These are phyloP conservation scores for Megalopta genalis DNA, from an alignment of 1,140 invertebrate genomes.

Conservation along the genomic window DNA sequence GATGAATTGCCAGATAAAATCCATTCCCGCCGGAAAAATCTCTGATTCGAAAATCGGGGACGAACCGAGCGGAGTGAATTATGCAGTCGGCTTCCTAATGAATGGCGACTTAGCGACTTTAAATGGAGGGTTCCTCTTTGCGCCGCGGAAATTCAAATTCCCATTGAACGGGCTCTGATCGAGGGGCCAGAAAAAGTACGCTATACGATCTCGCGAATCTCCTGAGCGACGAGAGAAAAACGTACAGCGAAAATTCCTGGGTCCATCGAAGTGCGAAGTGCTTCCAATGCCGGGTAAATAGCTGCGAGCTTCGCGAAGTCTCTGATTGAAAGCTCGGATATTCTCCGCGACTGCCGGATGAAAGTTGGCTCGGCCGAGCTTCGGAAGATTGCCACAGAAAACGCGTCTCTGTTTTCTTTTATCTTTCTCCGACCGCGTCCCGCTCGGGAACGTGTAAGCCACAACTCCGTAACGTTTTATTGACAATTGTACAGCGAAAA, in stretches of 20 bases:
- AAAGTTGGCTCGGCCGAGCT: slow-evolving; percentile 8
- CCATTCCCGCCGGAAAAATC: no score
- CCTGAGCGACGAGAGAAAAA: no score
- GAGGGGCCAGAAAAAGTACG: no score
- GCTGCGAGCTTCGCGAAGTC: no score
- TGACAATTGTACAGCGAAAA: background rate
- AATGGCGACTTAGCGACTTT: background rate
- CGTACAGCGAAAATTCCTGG: no score
- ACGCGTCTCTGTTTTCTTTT: background rate
- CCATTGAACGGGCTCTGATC: background rate
- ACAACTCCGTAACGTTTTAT: slow-evolving; percentile 6
- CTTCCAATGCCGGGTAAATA: no score
- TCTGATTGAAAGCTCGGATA: slow-evolving; percentile 33
- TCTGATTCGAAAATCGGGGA: no score
- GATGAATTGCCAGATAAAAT: no score
- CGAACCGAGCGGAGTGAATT: background rate
- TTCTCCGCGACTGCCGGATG: slow-evolving; percentile 34
- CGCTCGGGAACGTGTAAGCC: background rate
- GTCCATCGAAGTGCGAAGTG: no score
- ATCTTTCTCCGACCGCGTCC: background rate
- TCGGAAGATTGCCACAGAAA: background rate
- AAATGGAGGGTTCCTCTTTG: background rate
- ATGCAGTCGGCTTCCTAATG: background rate
- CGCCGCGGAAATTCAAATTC: background rate
- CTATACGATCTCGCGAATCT: no score